Conservation (phyloP, 2,113 vertebrate genomes). For the Nesoenas mayeri region DNA sequence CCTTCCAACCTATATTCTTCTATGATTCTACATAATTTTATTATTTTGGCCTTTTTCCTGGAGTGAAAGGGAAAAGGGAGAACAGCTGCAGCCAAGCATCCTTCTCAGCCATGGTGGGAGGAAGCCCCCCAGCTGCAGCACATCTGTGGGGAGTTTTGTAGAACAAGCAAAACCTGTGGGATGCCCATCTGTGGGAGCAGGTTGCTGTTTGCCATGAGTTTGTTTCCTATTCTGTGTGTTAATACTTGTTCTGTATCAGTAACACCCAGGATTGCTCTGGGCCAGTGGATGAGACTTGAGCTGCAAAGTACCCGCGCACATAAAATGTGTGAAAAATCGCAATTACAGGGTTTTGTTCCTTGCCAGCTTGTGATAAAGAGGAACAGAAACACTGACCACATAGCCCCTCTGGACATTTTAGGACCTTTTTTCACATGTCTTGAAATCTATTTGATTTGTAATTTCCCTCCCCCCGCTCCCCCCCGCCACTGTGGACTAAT, state of each 20-base stretch:
- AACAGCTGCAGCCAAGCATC: background rate
- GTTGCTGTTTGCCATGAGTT: background rate
- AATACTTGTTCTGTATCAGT: background rate
- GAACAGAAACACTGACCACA: conserved; percentile 10
- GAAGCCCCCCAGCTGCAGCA: accelerated
- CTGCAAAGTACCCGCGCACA: background rate
- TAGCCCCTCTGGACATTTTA: background rate
- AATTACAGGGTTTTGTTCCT: conserved; percentile 17
- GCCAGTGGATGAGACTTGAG: background rate
- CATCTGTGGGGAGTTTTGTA: background rate
- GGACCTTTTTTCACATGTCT: background rate
- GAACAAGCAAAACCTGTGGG: background rate
- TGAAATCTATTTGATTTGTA: background rate
- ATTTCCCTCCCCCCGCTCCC: too few relatives aligned
- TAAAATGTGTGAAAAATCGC: background rate
- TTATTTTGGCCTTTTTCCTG: background rate
- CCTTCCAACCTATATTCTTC: too few relatives aligned
- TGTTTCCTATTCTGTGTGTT: background rate
- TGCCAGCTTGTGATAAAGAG: background rate
- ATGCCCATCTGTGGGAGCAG: background rate
- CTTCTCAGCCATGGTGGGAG: background rate
- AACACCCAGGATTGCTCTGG: conserved; percentile 24
- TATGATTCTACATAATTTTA: background rate
- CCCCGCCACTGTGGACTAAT: background rate
- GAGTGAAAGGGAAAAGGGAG: background rate